Evolutionary conservation across 2,113 vertebrate species (phyloP), one percentile per base, ranked within the genome.

Genomic region (Pogonocichla stellata): DNA sequence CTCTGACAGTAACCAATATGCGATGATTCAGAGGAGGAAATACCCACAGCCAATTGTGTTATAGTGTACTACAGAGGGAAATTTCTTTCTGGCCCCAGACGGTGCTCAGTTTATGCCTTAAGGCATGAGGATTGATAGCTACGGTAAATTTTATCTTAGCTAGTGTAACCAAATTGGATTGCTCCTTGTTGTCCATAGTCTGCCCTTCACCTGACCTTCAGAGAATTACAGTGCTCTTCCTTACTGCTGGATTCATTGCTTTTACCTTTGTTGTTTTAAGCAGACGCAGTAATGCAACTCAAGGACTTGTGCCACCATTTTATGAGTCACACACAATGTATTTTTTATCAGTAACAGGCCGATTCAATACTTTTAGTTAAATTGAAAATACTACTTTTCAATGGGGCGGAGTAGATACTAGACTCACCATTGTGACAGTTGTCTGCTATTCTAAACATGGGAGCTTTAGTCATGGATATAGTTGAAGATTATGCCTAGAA

Each of bases 61-160:
- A 93, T 80, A 92, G 74, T 86, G 90, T 84, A 95, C 88, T 95
- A 71, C 77, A 88, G 95, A 88, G 94, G 80, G 70, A 95, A 80
- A 90, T 91, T 92, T 94, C 89, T 91, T 82, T 69, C 92, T 88
- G 82, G 86, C 84, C 90, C 90, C 92, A 97, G 92, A 91, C 93
- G 95, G 90, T 97, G 88, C 54, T 94, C 85, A 77, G 78, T 96
- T 94, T 96, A 92, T 95, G 86, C 87, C 93, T 97, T 93, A 92
- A 96, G 96, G 90, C 84, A 40, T 62, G 79, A 97, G 54, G 92
- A 95, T 93, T 97, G 95, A 97, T 97, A 77, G 86, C 75, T 64
- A 24, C 64, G 91, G 95, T 97, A 97, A 96, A 97, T 96, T 96
- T 95, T 72, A 74, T 61, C 90, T 93, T 93, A 96, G 78, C 81